phyloP scores from a whole-genome alignment of 2,888 invertebrate species.

The Dorcus parallelipipedus region DNA sequence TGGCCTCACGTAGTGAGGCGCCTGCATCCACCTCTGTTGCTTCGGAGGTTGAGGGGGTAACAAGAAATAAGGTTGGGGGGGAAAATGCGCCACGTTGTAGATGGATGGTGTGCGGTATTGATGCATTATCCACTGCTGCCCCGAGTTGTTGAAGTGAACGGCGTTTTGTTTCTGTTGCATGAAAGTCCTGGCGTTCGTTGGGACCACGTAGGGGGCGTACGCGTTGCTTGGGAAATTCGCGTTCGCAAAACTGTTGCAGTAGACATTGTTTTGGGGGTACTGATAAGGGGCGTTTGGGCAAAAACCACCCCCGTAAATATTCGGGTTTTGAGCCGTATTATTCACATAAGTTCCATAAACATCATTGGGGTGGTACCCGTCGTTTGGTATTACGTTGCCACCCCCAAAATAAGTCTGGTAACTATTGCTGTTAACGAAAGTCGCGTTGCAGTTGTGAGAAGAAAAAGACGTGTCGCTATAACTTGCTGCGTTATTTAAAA shows the following conservation, averaged over 20 bases:
- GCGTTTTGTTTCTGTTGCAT: conserved; percentile 16
- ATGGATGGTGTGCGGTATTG: conserved; percentile 18
- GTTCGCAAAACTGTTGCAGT: conserved; percentile 11
- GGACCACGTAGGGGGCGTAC: conserved; percentile 6
- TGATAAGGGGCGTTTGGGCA: conserved; percentile 9
- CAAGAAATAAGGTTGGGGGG: conserved; percentile 18
- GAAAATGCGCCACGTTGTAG: conserved; percentile 13
- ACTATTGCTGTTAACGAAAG: not conserved
- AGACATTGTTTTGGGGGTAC: conserved; percentile 11
- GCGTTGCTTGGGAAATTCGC: conserved; percentile 6
- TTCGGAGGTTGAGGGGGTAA: conserved; percentile 23
- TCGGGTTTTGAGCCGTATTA: conserved; percentile 5
- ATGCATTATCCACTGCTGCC: conserved; percentile 20
- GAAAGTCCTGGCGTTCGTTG: conserved; percentile 12
- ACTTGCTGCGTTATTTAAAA: not conserved
- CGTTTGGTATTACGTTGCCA: conserved; percentile 4
- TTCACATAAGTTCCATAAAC: conserved; percentile 7
- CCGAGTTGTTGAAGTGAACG: conserved; percentile 12
- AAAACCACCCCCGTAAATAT: conserved; percentile 2
- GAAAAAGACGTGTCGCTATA: conserved; percentile 7
- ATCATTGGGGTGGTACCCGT: conserved; percentile 11
- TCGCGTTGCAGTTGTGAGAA: conserved; percentile 8
- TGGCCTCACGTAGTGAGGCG: conserved; percentile 20
- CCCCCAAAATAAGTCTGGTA: conserved; percentile 6
- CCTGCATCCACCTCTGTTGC: conserved; percentile 20